phyloP scores from a whole-genome alignment of 2,888 invertebrate species.

The Lithophane leautieri region DNA sequence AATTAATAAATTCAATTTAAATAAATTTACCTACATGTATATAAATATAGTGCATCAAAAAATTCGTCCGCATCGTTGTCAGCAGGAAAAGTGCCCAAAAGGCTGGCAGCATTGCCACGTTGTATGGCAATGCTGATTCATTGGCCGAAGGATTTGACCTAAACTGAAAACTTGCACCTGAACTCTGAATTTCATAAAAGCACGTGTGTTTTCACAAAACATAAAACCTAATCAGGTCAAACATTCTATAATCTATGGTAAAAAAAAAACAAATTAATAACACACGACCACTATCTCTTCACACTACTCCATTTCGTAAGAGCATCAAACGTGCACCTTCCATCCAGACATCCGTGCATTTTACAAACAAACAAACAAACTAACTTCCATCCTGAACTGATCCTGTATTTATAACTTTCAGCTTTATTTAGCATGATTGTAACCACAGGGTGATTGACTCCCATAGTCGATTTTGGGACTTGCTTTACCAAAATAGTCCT shows the following conservation, averaged over 20 bases:
- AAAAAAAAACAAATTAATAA: background rate
- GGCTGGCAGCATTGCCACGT: no score
- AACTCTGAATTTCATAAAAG: background rate
- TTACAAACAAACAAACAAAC: constrained; percentile 38
- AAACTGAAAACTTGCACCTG: background rate
- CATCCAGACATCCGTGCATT: constrained; percentile 43
- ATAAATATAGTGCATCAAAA: no score
- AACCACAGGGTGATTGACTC: constrained; percentile 78
- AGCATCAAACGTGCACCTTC: constrained; percentile 25
- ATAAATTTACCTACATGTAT: no score
- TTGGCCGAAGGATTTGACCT: no score
- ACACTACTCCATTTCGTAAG: constrained; percentile 29
- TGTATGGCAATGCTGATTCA: no score
- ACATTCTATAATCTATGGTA: background rate
- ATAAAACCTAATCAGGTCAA: no score
- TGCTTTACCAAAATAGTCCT: constrained; percentile 71
- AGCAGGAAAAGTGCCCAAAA: no score
- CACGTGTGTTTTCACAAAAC: background rate
- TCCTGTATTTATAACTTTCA: constrained; percentile 34
- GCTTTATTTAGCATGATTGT: constrained; percentile 62
- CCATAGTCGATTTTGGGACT: constrained; percentile 70
- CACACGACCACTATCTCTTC: constrained; percentile 2
- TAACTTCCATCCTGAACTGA: constrained; percentile 14
- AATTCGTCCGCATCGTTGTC: no score
- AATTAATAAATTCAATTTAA: no score